Conservation (phyloP, 2,797 vertebrate genomes). For the Rhabdophis nuchalis region DNA sequence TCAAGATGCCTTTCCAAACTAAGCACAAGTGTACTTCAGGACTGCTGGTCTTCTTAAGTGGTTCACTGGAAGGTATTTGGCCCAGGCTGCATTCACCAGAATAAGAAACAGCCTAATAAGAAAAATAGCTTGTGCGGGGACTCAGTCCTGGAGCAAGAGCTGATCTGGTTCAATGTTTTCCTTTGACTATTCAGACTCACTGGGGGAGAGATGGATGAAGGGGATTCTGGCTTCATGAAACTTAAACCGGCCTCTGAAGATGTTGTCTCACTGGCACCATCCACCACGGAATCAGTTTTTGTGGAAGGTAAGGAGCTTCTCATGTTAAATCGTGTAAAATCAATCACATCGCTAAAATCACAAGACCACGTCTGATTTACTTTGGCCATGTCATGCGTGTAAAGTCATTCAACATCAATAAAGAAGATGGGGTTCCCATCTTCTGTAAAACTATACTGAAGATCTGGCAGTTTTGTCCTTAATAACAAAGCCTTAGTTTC, state of each 20-base stretch:
- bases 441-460: no score
- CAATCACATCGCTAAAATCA: background rate
- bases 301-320: conserved; percentile 81
- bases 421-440: background rate
- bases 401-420: background rate
- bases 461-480: background rate
- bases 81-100: background rate
- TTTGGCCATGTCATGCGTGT: background rate
- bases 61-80: background rate
- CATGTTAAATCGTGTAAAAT: background rate
- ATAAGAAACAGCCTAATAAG: background rate
- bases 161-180: conserved; percentile 12
- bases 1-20: background rate
- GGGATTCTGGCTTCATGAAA: conserved; percentile 75
- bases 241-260: conserved; percentile 83
- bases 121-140: background rate
- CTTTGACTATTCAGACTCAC: conserved; percentile 72
- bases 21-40: background rate
- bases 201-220: conserved; percentile 93
- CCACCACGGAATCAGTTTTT: conserved; percentile 81
- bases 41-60: background rate
- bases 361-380: background rate
- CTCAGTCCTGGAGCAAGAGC: background rate
- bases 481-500: background rate
- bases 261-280: conserved; percentile 78